Evolutionary conservation across 1,140 invertebrate genomes (phyloP).

Genomic region (Lepidostoma basale): DNA sequence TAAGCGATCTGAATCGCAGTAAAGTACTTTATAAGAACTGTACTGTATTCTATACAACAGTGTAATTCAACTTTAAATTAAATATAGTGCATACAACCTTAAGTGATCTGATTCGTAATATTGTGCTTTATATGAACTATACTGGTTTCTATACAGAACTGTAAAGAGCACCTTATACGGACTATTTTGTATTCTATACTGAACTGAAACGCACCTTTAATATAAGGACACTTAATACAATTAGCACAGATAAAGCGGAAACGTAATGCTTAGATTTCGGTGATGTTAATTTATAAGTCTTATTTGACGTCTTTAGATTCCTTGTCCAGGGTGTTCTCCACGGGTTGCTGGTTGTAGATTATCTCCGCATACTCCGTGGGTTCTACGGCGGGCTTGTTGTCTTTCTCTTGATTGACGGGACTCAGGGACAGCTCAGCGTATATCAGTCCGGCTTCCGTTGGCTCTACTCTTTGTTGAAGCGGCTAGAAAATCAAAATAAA

Average conservation of each 20-base stretch:
- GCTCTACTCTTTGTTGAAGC: slow-evolving; percentile 32
- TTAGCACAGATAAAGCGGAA: neutral
- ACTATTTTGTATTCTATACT: neutral
- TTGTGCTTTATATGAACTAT: no score
- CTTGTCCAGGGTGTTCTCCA: slow-evolving; percentile 37
- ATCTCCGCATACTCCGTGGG: slow-evolving; percentile 68
- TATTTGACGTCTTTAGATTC: slow-evolving; percentile 32
- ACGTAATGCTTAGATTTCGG: no score
- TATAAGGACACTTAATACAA: neutral
- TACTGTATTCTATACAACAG: neutral
- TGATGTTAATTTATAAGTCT: neutral
- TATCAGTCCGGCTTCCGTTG: slow-evolving; percentile 59
- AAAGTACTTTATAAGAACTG: neutral
- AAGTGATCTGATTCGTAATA: neutral
- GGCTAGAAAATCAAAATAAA: slow-evolving; percentile 31
- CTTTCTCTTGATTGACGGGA: slow-evolving; percentile 48
- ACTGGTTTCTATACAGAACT: neutral
- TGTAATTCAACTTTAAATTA: neutral
- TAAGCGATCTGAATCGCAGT: neutral
- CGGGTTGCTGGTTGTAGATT: slow-evolving; percentile 52
- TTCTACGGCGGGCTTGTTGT: slow-evolving; percentile 52
- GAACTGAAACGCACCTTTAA: neutral
- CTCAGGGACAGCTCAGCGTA: slow-evolving; percentile 67
- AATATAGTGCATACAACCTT: neutral
- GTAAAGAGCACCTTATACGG: neutral